Conservation (phyloP, 2,888 invertebrate species). For the Nomada hirtipes region DNA sequence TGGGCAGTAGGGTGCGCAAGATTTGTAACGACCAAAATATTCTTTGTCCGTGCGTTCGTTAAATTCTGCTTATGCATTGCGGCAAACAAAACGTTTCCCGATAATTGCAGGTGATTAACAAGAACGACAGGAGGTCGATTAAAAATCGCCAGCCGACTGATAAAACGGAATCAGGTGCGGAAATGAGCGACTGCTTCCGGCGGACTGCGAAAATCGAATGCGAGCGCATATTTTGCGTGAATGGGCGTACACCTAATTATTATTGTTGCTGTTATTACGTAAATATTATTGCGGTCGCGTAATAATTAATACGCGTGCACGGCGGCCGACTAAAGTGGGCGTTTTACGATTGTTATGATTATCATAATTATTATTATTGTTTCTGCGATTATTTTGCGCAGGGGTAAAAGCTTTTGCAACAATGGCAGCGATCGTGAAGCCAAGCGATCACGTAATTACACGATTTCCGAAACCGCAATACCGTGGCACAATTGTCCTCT, state of each 20-base stretch:
- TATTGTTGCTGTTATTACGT: conserved; percentile 42
- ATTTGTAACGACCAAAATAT: background rate
- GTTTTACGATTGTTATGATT: conserved; percentile 62
- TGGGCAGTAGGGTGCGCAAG: background rate
- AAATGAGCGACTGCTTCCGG: background rate
- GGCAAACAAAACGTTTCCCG: too few species aligned
- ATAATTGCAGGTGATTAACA: background rate
- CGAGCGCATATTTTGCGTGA: background rate
- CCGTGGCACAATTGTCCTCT: conserved; percentile 36
- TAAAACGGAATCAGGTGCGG: background rate
- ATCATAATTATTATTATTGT: conserved; percentile 52
- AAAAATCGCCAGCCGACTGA: background rate
- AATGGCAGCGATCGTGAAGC: conserved; percentile 18
- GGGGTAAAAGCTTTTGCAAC: background rate
- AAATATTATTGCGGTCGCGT: conserved; percentile 41
- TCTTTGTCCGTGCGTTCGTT: too few species aligned
- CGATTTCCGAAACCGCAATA: conserved; percentile 31
- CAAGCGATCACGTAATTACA: conserved; percentile 30
- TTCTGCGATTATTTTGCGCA: conserved; percentile 46
- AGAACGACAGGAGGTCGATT: background rate
- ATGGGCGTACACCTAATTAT: conserved; percentile 28
- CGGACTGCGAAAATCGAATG: background rate
- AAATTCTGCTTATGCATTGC: background rate
- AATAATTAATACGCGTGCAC: conserved; percentile 66
- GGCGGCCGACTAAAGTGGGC: conserved; percentile 54